phyloP scores from a whole-genome alignment of 2,888 invertebrate genomes.

The Cistogaster globosa region DNA sequence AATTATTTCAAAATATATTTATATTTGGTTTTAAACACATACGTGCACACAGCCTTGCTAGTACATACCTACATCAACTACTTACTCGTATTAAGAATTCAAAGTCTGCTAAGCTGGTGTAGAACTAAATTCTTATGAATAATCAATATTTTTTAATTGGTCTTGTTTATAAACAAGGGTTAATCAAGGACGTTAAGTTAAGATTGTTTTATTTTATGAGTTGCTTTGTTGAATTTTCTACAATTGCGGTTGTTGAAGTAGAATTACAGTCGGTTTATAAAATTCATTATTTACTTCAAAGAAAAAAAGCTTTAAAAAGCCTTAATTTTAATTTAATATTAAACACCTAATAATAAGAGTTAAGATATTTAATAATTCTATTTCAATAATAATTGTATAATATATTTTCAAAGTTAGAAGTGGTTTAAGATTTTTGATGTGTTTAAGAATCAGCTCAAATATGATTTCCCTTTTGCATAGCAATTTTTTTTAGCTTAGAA shows the following conservation, averaged over 20 bases:
- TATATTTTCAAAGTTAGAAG: no score
- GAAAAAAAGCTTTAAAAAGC: no score
- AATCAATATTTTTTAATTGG: conserved; percentile 33
- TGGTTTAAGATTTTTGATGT: no score
- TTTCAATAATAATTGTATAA: no score
- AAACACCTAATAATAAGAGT: no score
- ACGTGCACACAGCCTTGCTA: not conserved
- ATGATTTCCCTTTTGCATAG: no score
- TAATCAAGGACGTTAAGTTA: conserved; percentile 57
- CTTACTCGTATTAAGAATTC: not conserved
- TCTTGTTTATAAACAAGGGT: conserved; percentile 23
- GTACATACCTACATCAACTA: not conserved
- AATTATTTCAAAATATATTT: conserved; percentile 22
- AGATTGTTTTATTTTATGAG: conserved; percentile 7
- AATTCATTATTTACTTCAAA: no score
- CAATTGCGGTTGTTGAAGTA: conserved; percentile 30
- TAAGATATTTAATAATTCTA: no score
- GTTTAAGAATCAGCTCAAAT: no score
- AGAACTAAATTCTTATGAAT: conserved; percentile 6
- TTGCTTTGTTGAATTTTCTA: conserved; percentile 14
- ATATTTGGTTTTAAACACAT: not conserved
- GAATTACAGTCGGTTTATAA: not conserved
- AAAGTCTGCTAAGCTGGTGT: not conserved
- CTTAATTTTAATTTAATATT: no score
- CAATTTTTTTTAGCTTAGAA: no score